Evolutionary conservation across 2,113 vertebrate species (phyloP), one percentile per base, ranked within the genome.

Genomic region (Larimichthys polyactis): DNA sequence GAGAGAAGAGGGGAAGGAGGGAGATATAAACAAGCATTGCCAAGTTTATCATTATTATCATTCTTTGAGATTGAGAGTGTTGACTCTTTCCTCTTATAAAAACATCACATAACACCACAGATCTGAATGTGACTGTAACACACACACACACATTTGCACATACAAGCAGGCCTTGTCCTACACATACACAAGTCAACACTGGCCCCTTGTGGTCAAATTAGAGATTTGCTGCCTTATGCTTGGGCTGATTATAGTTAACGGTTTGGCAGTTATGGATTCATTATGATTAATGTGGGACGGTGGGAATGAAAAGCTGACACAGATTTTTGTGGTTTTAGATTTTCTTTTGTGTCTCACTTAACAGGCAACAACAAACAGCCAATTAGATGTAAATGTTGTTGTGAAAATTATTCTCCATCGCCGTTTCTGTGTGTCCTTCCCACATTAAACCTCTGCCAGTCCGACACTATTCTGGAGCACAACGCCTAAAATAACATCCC

Each of bases 181-280:
- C 5, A 46, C 12, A 69, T 49, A 9, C 3, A 51, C 4, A 54
- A 68, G 52, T 27, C 84, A 87, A 93, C 82, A 90, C 32, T 43
- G 90, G 55, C 93, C 78, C 46, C 91, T 82, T 73, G 91, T 94
- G 94, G 90, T 27, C 0, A 16, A 15, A 0, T 29, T 40, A 5
- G 20, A 70, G 70, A 59, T 10, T 8, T 22, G 2, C n/a, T 59
- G 43, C 12, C 29, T 55, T 5, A 2, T 7, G 4, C 5, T 29
- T 44, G 4, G 32, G 11, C 7, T 32, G 24, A 32, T 36, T 36
- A 20, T 22, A 40, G 22, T n/a, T 3, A 54, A 54, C n/a, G 17
- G 36, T 59, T 15, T 55, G 77, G 6, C 12, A 27, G 27, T 4
- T n/a, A 22, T 27, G 1, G 15, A 48, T 46, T 36, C 14, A 59